Evolutionary conservation across 2,113 vertebrate genomes (phyloP), one percentile per base, ranked within the genome.

Genomic region (Crotophaga sulcirostris): DNA sequence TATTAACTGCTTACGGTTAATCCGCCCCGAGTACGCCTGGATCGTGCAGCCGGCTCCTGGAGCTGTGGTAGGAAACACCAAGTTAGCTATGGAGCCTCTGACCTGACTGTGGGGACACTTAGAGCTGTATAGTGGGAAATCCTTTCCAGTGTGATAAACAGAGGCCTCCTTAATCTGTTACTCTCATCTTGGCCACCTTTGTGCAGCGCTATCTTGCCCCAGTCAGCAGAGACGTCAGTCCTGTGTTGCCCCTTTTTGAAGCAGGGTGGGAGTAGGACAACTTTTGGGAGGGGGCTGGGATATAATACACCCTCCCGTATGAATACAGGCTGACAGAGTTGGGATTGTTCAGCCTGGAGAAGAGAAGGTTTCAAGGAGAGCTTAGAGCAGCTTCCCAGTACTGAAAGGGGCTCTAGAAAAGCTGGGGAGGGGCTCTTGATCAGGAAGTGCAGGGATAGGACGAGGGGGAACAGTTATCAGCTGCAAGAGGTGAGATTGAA

Each of bases 11-110:
- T 97, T 99, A 31, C 98, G 99, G 2, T 96, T 99, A 83, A 99
- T 99, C 96, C 98, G 98, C 11, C 98, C 99, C 0, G 98, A 99
- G n/a, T 99, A 99, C 0, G 99, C 99, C 2, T 99, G 99, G 99
- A 99, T 99, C 40, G 98, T 99, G 55, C 99, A 99, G 96, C 99
- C 99, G 1, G 97, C 98, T 0, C 91, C 98, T 1, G 99, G 99
- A 72, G 97, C 98, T 23, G 98, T 98, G 98, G 99, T 99, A 98
- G 56, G 92, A 38, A 74, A 70, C 2, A 2, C 63, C 16, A 12
- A n/a, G 68, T 80, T 91, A 31, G 7, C 55, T 34, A 1, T 0
- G 15, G 20, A 12, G 25, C 74, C 73, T 76, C 40, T 10, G 47
- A 16, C 28, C 87, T 14, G 24, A 69, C 49, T 11, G 14, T 10